Evolutionary conservation across 1,140 invertebrate species (phyloP).

Genomic region (Macrocentrus cingulum): DNA sequence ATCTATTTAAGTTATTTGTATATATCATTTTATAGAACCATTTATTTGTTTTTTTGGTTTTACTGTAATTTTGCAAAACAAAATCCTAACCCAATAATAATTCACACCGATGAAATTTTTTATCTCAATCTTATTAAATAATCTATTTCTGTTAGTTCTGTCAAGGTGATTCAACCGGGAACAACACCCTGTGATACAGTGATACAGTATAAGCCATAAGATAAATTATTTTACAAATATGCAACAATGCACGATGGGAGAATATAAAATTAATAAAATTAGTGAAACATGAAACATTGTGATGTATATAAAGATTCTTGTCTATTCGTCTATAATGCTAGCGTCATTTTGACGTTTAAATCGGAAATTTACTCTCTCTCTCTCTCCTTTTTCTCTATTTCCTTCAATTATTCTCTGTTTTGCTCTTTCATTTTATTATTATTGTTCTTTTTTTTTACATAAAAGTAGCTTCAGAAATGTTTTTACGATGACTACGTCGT

Average conservation of each 20-base stretch:
- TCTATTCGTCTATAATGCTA: background rate
- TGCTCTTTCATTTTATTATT: too few species aligned
- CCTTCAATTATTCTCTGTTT: too few species aligned
- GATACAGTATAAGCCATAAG: slow-evolving; percentile 57
- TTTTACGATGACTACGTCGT: background rate
- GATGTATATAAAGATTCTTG: background rate
- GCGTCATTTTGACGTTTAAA: too few species aligned
- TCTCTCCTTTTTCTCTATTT: background rate
- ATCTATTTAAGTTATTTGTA: too few species aligned
- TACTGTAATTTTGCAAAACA: background rate
- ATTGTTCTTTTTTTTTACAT: too few species aligned
- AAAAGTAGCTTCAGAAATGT: too few species aligned
- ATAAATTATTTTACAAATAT: slow-evolving; percentile 53
- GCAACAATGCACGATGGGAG: slow-evolving; percentile 13
- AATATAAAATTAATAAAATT: slow-evolving; percentile 12
- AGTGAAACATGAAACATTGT: slow-evolving; percentile 7
- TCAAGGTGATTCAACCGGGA: slow-evolving; percentile 34
- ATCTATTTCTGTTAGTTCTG: background rate
- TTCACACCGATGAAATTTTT: too few species aligned
- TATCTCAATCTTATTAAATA: background rate
- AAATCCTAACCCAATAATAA: too few species aligned
- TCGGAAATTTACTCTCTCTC: too few species aligned
- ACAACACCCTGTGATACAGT: slow-evolving; percentile 55
- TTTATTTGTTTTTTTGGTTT: background rate
- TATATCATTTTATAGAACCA: background rate